Evolutionary conservation across 2,888 invertebrate species (phyloP).

Genomic region (Cantharis lateralis): DNA sequence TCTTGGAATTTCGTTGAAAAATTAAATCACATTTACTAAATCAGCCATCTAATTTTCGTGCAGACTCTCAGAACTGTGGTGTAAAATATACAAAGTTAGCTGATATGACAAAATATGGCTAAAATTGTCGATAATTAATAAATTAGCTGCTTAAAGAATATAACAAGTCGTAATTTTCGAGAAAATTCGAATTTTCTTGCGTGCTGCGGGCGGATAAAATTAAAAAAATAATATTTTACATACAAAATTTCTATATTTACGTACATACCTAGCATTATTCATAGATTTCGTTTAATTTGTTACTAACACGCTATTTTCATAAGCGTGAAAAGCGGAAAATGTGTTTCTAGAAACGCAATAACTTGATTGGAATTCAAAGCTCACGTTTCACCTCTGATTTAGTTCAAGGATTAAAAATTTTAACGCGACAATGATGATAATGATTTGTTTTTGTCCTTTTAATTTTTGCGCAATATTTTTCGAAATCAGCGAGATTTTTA

Average conservation of each 20-base stretch:
- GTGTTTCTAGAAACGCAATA: background rate
- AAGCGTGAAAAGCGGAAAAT: background rate
- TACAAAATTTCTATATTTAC: background rate
- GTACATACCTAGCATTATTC: background rate
- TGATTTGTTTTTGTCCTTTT: background rate
- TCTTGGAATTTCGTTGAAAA: too few species aligned
- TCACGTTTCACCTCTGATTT: background rate
- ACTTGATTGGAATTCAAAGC: background rate
- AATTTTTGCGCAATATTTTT: background rate
- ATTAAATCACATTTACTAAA: too few species aligned
- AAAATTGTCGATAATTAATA: too few species aligned
- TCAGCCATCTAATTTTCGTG: too few species aligned
- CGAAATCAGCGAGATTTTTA: background rate
- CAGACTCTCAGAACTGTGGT: too few species aligned
- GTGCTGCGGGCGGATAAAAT: background rate
- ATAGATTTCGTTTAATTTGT: background rate
- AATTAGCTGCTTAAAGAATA: too few species aligned
- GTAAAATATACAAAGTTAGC: too few species aligned
- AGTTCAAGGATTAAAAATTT: background rate
- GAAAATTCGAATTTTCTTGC: background rate
- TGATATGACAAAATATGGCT: too few species aligned
- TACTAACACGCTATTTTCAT: background rate
- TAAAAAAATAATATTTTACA: background rate
- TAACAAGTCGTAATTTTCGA: too few species aligned
- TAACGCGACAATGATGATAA: background rate